Percentiles rank a stretch among this genome's conserved stretches.
phyloP scores from a whole-genome alignment of 2,797 vertebrate species.

The Mormyrus hasselquistii region DNA sequence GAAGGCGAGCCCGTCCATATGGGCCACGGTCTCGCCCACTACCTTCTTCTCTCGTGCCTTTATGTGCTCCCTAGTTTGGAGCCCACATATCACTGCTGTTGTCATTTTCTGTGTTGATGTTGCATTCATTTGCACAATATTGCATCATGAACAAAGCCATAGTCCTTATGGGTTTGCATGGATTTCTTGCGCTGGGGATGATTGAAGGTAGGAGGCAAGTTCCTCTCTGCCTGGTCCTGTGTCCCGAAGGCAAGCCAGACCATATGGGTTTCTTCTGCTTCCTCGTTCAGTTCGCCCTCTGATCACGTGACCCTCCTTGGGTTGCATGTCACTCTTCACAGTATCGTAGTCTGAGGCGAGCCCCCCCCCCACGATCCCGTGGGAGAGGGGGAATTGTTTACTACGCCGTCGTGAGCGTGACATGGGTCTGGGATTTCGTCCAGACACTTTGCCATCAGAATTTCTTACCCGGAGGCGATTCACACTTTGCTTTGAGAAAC shows the following conservation, averaged over 20 bases:
- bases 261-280: background rate
- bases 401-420: background rate
- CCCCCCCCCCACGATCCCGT: background rate
- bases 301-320: background rate
- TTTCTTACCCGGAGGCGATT: background rate
- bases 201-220: background rate
- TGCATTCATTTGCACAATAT: background rate
- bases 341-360: background rate
- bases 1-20: conserved; percentile 4
- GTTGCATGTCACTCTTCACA: background rate
- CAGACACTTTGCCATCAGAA: background rate
- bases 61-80: background rate
- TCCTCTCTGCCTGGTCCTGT: background rate
- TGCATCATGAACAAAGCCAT: background rate
- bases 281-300: background rate
- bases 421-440: background rate
- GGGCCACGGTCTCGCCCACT: background rate
- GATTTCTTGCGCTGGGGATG: background rate
- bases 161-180: background rate
- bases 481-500: background rate
- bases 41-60: background rate
- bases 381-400: conserved; percentile 6
- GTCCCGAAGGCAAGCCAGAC: background rate
- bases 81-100: background rate
- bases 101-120: background rate